A percentile compares a stretch with the other conserved stretches of the same genome.
phyloP scores from a whole-genome alignment of 2,797 vertebrate species.

The Rhinophrynus dorsalis region DNA sequence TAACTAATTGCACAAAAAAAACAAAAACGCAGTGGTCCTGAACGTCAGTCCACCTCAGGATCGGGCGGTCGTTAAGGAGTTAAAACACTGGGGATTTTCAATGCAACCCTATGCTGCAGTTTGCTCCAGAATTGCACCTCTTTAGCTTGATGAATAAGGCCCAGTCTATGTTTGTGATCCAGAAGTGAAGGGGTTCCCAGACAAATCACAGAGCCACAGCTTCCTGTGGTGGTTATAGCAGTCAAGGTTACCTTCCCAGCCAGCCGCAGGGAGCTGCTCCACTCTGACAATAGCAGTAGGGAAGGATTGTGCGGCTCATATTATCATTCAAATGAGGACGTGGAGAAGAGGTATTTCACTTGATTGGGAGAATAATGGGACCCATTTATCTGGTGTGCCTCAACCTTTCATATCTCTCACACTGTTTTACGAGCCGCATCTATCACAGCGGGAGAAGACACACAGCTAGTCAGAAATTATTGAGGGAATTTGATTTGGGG shows the following conservation, averaged over 20 bases:
- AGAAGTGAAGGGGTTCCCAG: constrained; percentile 26
- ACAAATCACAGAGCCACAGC: not conserved
- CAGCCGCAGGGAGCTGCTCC: constrained; percentile 33
- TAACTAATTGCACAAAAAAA: too few relatives aligned
- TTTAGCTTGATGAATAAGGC: too few relatives aligned
- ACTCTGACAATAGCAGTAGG: constrained; percentile 49
- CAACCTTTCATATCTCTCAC: constrained; percentile 68
- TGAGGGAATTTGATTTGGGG: constrained; percentile 31
- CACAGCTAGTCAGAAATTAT: constrained; percentile 34
- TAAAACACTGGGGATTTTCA: too few relatives aligned
- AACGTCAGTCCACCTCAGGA: too few relatives aligned
- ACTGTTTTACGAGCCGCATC: constrained; percentile 63
- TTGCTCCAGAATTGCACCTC: too few relatives aligned
- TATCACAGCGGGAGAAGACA: constrained; percentile 61
- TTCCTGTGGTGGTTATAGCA: not conserved
- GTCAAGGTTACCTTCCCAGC: constrained; percentile 63
- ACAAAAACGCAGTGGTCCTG: too few relatives aligned
- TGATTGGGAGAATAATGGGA: constrained; percentile 71
- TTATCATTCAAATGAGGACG: constrained; percentile 70
- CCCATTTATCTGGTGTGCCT: constrained; percentile 68
- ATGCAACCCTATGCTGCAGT: too few relatives aligned
- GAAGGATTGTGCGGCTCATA: constrained; percentile 56
- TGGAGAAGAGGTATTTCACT: constrained; percentile 66
- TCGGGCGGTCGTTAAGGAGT: too few relatives aligned
- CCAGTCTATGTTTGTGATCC: too few relatives aligned